Base-by-base conservation (phyloP, 2,113 vertebrate genomes). In the Haplochromis vanheusdeni region DNA sequence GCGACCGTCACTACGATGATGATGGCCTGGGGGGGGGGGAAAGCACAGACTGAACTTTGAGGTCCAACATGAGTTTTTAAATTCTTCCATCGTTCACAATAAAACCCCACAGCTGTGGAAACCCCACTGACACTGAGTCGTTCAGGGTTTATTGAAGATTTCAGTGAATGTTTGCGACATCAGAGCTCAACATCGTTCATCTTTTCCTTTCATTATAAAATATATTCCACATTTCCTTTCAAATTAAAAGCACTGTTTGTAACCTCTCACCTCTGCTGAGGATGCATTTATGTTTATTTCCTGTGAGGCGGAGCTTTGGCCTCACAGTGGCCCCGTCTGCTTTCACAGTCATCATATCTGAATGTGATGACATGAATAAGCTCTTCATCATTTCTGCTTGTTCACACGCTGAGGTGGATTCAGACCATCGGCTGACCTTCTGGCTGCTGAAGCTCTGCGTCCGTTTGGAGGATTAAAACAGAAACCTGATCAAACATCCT, bases 1-100 rank as follows among this genome's bases (percentile, higher is more conserved):
- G 98, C 98, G 83, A 99, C 98, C 0, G 98, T 99, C 92, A 99
- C 98, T 4, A 99, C 98, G 3, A 99, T 99, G 88, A 99, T 96
- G 94, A 99, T 99, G 96, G 98, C 98, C 98, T 99, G 45, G 0
- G 9, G 16, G n/a, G n/a, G 28, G 28, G 28, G 2, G 5, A 1
- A 58, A 62, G 40, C 10, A 60, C 10, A 62, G 5, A 33, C 28
- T 31, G 56, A 60, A 60, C 56, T 60, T 58, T n/a, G 9, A 52
- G 49, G 21, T 26, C 60, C 3, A 60, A 60, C 8, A 62, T 35
- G 58, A 37, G 3, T n/a, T 1, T 62, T 62, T 37, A 1, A 13
- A 19, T 4, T 33, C 31, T 62, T 62, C 58, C 9, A 33, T 62
- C 9, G 6, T 62, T 33, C 1, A 19, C 28, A 65, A 0, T n/a